Base-by-base conservation (phyloP, 2,113 vertebrate species). In the Octodon degus region DNA sequence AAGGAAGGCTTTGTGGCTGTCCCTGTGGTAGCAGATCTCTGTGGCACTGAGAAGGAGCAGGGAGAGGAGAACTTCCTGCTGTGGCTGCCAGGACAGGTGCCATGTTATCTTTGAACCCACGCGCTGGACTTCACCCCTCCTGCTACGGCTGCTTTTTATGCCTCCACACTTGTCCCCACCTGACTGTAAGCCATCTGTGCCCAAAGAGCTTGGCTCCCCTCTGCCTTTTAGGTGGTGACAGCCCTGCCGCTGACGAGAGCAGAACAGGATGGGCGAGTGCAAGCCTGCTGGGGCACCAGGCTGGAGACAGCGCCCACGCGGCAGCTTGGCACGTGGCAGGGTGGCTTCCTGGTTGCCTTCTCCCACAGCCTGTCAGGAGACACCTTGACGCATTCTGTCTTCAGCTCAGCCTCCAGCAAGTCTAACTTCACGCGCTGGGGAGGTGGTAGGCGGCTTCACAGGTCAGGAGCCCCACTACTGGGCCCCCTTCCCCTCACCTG, bases 401-500 rank as follows among this genome's bases (percentile, higher is more conserved):
- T 95, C 53, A 92, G 27, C 70, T 89, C 67, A 67, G 30, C 94
- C 95, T 96, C 90, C 77, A 67, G 94, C 90, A 63, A 16, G 50
- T 53, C 67, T 85, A 34, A 55, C 84, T 88, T 91, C 86, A 58
- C 2, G 0, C 81, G 32, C 58, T n/a, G 81, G 62, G 81, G 87
- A 95, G 74, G 74, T 88, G 20, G 65, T 27, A 80, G 3, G 30
- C 25, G 2, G 9, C 34, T 12, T 95, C 90, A 55, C 16, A 76
- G 82, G 14, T 25, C 53, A 91, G 53, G 43, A 53, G 7, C 1
- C 0, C 5, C 8, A 74, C 79, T 37, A 25, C 32, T 7, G 37
- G n/a, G 87, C 60, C 43, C 43, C 81, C 32, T 84, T 25, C 5
- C 50, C 22, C 86, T 89, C 9, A 72, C 67, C 32, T 53, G 43